Conservation (phyloP, 1,140 invertebrate species). For the Platorchestia sp. region DNA sequence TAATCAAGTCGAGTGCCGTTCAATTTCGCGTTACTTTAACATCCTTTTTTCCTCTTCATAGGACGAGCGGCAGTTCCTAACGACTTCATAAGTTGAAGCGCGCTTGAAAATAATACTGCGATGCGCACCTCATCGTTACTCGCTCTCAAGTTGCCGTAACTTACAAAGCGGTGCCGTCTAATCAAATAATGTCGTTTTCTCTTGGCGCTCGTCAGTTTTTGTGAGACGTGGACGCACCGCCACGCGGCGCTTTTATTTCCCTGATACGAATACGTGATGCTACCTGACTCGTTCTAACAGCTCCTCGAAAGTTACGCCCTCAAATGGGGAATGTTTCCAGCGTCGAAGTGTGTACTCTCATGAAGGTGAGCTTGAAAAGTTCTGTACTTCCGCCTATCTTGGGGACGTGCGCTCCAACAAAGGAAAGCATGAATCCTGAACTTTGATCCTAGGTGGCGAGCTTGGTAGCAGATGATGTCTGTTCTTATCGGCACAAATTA, state of each 20-base stretch:
- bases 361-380: not conserved
- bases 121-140: not conserved
- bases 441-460: not conserved
- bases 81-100: not conserved
- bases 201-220: not conserved
- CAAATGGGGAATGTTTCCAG: not conserved
- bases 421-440: not conserved
- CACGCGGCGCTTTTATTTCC: not conserved
- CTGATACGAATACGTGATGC: not conserved
- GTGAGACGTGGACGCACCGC: not conserved
- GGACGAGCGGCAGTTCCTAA: no score
- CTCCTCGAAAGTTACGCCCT: not conserved
- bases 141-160: not conserved
- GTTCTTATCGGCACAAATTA: no score
- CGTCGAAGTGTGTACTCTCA: not conserved
- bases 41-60: no score
- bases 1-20: no score
- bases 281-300: not conserved
- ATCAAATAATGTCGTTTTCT: not conserved
- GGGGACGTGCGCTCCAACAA: not conserved
- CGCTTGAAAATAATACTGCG: not conserved
- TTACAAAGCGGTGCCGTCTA: not conserved
- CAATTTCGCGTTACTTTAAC: no score
- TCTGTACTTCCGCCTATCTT: not conserved
- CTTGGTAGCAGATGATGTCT: no score